Base-by-base conservation (phyloP, 2,888 invertebrate species). In the Andrena camellia region DNA sequence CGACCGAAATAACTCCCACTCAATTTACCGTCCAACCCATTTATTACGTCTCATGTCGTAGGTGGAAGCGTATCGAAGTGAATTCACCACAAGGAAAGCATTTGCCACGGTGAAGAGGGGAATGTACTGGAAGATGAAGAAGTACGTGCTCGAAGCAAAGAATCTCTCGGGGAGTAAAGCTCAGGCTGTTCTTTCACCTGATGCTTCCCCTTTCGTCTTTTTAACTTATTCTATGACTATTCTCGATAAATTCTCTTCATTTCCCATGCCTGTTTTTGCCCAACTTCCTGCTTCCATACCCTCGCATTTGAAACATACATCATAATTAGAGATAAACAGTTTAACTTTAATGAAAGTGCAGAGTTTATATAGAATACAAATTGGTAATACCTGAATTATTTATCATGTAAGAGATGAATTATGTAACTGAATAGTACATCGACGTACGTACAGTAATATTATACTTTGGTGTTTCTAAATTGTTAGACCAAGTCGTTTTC, bases 81-180 rank as follows among this genome's bases (percentile, higher is more conserved):
- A 86, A 87, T 87, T 84, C 86, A 50, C 84, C 88, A 87, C 87
- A 84, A 83, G 86, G 83, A 87, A 83, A 75, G 78, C 75, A 87
- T 87, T 87, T 79, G 87, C 87, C 70, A 66, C 64, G 66, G 23
- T 26, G 48, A 26, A 20, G 78, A 31, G 73, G 72, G 79, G 72
- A 78, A 76, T 79, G 85, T 81, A 81, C 75, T 68, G 78, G 70
- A 83, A 87, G 72, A 75, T 74, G 77, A 86, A 83, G 76, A 79
- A 82, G 75, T 80, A 84, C 86, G 81, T 86, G 86, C 86, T 79
- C 74, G 78, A 81, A 76, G 73, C 76, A 71, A 66, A 83, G 76
- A 68, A 77, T 81, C 72, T 74, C 62, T 7, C 48, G 74, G 67
- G 71, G 75, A 57, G 57, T 76, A 63, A 71, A 35, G 74, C 52